Base-by-base conservation (phyloP, 2,888 invertebrate species). In the Calliphora vomitoria region DNA sequence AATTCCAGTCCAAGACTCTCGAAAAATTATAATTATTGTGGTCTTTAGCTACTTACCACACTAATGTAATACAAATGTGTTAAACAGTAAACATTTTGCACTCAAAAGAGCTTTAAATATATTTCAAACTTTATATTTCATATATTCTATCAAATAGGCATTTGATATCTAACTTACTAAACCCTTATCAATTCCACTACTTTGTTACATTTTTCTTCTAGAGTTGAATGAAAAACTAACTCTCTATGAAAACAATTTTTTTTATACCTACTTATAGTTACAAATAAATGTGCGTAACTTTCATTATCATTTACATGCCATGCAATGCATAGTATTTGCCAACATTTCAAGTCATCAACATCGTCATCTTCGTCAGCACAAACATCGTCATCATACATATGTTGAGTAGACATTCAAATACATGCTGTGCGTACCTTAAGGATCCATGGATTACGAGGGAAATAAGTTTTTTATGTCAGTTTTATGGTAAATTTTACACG, bases 401-500 rank as follows among this genome's bases (percentile, higher is more conserved):
- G 66, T 50, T 72, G 41, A 69, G 68, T 44, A 80, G 68, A 80
- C 60, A 55, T 72, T 72, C 11, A 76, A 50, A 69, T n/a, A 44
- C 11, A 68, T 58, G 0, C 20, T 35, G 44, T 31, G 38, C 64
- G 53, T 80, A 72, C 60, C 85, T 75, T 69, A 2, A 81, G 75
- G 80, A 62, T 53, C 20, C 55, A 15, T 71, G 25, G 55, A 83
- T 66, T 35, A 35, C 35, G 6, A 72, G 76, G 20, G 69, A 78
- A 82, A 85, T 58, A 66, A 82, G 79, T 66, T 76, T 84, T 87
- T 84, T 82, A 87, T 87, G 74, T 84, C 84, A 85, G 74, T 74
- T 87, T 87, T 84, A 87, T 84, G 87, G 74, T 76, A 82, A 78
- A 87, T 84, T 82, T 81, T 78, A 82, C 81, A 82, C 74, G 84